A percentile compares a stretch with the other conserved stretches of the same genome.
These are phyloP conservation scores for Patella pellucida DNA, from an alignment of 2,888 invertebrate genomes.

Conservation along the genomic window DNA sequence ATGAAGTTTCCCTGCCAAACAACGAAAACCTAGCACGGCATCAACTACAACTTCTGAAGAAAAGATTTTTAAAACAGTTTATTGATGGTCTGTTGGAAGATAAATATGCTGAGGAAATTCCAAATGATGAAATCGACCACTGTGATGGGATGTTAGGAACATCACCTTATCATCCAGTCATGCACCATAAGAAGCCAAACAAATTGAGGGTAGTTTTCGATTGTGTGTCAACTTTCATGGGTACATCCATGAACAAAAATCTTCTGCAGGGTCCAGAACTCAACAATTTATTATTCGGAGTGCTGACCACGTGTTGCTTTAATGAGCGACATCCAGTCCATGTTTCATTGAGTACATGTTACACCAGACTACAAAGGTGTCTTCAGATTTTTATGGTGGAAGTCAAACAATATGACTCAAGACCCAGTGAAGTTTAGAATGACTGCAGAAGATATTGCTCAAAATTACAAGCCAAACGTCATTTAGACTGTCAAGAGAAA, in stretches of 20 bases:
- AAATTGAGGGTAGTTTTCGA: too few species aligned
- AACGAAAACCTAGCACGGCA: conserved; percentile 14
- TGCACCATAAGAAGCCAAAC: conserved; percentile 31
- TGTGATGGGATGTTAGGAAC: conserved; percentile 30
- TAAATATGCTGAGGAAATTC: conserved; percentile 26
- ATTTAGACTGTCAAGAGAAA: too few species aligned
- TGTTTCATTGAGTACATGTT: too few species aligned
- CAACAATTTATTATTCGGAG: conserved; percentile 38
- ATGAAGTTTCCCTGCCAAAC: conserved; percentile 14
- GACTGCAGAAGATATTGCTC: too few species aligned
- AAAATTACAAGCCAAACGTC: too few species aligned
- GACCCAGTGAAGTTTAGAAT: too few species aligned
- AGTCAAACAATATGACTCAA: not conserved
- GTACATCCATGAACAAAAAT: conserved; percentile 31
- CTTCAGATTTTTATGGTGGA: conserved; percentile 40
- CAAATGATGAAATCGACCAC: not conserved
- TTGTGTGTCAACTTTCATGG: conserved; percentile 29
- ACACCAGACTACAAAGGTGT: conserved; percentile 25
- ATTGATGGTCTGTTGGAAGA: not conserved
- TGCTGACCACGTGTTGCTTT: conserved; percentile 33
- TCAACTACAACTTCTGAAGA: conserved; percentile 10
- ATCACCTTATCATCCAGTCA: conserved; percentile 32
- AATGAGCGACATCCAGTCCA: conserved; percentile 37
- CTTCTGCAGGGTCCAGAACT: conserved; percentile 42
- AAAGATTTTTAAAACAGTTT: not conserved